phyloP scores from a whole-genome alignment of 1,140 invertebrate genomes.

The Colletes gigas region DNA sequence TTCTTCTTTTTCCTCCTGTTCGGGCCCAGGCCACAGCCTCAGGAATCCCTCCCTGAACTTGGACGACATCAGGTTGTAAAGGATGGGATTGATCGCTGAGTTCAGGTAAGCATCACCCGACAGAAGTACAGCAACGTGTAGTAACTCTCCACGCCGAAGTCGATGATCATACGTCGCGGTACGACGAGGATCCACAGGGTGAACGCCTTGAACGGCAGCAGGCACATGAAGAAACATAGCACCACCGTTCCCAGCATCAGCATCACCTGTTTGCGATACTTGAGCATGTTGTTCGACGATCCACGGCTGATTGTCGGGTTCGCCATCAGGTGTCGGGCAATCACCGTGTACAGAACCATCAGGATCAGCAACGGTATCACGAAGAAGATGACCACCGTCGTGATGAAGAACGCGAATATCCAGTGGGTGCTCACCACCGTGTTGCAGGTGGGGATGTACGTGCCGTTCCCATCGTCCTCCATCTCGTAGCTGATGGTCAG shows the following conservation, averaged over 20 bases:
- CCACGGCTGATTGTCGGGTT: slow-evolving; percentile 86
- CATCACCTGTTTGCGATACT: slow-evolving; percentile 90
- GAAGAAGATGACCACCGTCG: slow-evolving; percentile 91
- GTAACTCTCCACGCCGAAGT: slow-evolving; percentile 89
- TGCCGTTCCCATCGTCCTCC: slow-evolving; percentile 86
- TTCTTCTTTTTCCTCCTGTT: slow-evolving; percentile 60
- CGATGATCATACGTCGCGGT: slow-evolving; percentile 83
- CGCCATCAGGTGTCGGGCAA: slow-evolving; percentile 91
- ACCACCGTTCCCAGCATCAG: slow-evolving; percentile 95
- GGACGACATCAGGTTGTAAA: slow-evolving; percentile 95
- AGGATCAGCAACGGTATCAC: slow-evolving; percentile 90
- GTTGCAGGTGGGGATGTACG: slow-evolving; percentile 87
- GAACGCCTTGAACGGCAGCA: slow-evolving; percentile 92
- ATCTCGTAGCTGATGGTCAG: slow-evolving; percentile 87
- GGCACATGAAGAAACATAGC: slow-evolving; percentile 93
- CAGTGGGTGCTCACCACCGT: slow-evolving; percentile 87
- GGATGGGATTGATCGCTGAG: slow-evolving; percentile 93
- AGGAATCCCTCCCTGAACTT: slow-evolving; percentile 93
- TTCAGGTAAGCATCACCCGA: slow-evolving; percentile 94
- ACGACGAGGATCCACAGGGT: slow-evolving; percentile 92
- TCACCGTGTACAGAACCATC: slow-evolving; percentile 90
- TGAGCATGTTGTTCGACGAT: slow-evolving; percentile 82
- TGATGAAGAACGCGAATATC: slow-evolving; percentile 89
- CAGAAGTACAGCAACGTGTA: slow-evolving; percentile 93
- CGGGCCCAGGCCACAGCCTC: slow-evolving; percentile 78